Base-by-base conservation (phyloP, 2,797 vertebrate genomes). In the Pipistrellus nathusii region DNA sequence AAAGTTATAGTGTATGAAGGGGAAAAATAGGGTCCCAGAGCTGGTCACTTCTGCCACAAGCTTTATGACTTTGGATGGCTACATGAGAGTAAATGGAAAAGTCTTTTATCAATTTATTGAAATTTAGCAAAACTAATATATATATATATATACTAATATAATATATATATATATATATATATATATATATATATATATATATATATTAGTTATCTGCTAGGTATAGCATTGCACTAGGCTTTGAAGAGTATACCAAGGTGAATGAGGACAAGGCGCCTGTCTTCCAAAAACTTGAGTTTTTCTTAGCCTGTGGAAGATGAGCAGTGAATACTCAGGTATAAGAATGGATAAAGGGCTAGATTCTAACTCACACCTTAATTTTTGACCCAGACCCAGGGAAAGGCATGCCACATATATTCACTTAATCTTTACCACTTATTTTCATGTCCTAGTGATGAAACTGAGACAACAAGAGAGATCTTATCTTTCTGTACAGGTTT, bases 51-150 rank as follows among this genome's bases (percentile, higher is more conserved):
- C 23, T 69, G 75, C 41, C 25, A 14, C 66, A 66, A 30, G 64
- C 83, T 84, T 62, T 87, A 76, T 89, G 88, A 84, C 83, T 72
- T 91, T 64, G 66, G 17, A 94, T 78, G 64, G 44, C 59, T 93
- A 8, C 51, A 4, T 48, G 62, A 87, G 72, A 57, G 12, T 77
- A 84, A 66, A 64, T 66, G 13, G 66, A 81, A 18, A 41, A 78
- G 68, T 62, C 20, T 73, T 77, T 53, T 27, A 3, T 75, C 64
- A 8, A 12, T 82, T 95, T 75, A 48, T 83, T 84, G 90, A 48
- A 78, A 77, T 92, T 59, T 51, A 81, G 82, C 38, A 41, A 41
- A 41, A 41, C 38, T 41, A 41, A 41, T 5, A 41, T 7, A 41
- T 1, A 41, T 7, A 41, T 6, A 41, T 41, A 41, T 6, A 41